Evolutionary conservation across 2,113 vertebrate species (phyloP).

Genomic region (Campylomormyrus tamandua): DNA sequence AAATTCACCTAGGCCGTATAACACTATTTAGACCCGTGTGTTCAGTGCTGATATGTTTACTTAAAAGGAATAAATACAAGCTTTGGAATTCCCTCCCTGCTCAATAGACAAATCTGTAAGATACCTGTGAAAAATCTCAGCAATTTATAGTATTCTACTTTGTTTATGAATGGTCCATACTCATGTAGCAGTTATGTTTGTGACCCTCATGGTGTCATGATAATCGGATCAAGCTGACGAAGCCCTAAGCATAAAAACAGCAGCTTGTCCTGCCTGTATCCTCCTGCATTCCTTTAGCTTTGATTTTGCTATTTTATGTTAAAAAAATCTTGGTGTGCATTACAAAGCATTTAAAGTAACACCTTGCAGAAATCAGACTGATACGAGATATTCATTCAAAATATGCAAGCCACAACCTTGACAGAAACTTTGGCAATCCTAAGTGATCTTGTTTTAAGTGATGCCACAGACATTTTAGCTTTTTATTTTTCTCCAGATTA

Average conservation of each 20-base stretch:
- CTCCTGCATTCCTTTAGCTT: not conserved
- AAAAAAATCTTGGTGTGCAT: not conserved
- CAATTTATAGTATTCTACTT: not conserved
- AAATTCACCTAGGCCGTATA: not conserved
- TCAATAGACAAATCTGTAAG: not conserved
- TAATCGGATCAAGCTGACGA: not conserved
- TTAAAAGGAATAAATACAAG: not conserved
- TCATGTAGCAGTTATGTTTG: not conserved
- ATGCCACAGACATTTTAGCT: not conserved
- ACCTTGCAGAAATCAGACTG: not conserved
- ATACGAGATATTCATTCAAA: not conserved
- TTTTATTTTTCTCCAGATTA: not conserved
- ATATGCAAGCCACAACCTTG: not conserved
- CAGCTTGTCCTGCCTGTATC: not conserved
- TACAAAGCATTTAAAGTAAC: not conserved
- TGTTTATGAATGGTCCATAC: not conserved
- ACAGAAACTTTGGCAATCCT: not conserved
- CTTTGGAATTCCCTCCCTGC: not conserved
- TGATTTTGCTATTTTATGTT: not conserved
- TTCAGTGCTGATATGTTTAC: not conserved
- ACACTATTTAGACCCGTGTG: not conserved
- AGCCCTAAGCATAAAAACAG: not conserved
- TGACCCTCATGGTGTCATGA: not conserved
- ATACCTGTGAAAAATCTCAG: not conserved
- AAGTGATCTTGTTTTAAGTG: not conserved